phyloP scores from a whole-genome alignment of 2,888 invertebrate genomes.

The Agonopterix heracliana region DNA sequence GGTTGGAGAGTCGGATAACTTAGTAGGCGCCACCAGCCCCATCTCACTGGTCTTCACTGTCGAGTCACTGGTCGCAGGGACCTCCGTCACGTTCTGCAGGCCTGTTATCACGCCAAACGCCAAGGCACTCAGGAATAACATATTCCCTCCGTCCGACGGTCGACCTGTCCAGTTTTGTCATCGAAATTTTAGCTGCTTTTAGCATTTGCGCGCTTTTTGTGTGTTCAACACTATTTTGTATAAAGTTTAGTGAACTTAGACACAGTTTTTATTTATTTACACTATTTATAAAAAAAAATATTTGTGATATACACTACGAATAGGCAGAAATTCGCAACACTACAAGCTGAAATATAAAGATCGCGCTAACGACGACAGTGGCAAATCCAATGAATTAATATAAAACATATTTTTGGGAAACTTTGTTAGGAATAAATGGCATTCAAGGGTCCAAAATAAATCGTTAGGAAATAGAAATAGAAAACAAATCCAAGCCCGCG shows the following conservation, averaged over 20 bases:
- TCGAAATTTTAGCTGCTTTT: conserved; percentile 47
- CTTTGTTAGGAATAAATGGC: conserved; percentile 17
- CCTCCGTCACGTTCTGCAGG: conserved; percentile 63
- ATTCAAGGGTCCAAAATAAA: conserved; percentile 45
- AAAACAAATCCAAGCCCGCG: conserved; percentile 66
- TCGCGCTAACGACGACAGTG: no score
- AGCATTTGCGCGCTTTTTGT: conserved; percentile 51
- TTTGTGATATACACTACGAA: conserved; percentile 6
- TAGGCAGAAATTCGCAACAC: background rate
- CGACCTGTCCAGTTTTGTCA: conserved; percentile 40
- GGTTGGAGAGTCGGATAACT: conserved; percentile 36
- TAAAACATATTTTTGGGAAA: conserved; percentile 9
- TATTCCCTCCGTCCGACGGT: conserved; percentile 57
- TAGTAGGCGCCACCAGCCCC: conserved; percentile 60
- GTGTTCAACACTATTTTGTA: conserved; percentile 16
- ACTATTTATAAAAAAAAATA: conserved; percentile 9
- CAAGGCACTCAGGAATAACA: conserved; percentile 73
- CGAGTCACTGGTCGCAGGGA: conserved; percentile 51
- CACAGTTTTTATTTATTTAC: conserved; percentile 3
- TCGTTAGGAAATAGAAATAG: conserved; percentile 46
- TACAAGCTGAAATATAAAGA: background rate
- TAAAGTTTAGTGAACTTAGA: conserved; percentile 12
- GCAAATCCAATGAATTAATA: background rate
- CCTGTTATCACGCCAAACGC: conserved; percentile 66
- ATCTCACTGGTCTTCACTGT: conserved; percentile 53